Evolutionary conservation across 1,140 invertebrate genomes (phyloP), one percentile per base, ranked within the genome.

Genomic region (Adoxophyes honmai): DNA sequence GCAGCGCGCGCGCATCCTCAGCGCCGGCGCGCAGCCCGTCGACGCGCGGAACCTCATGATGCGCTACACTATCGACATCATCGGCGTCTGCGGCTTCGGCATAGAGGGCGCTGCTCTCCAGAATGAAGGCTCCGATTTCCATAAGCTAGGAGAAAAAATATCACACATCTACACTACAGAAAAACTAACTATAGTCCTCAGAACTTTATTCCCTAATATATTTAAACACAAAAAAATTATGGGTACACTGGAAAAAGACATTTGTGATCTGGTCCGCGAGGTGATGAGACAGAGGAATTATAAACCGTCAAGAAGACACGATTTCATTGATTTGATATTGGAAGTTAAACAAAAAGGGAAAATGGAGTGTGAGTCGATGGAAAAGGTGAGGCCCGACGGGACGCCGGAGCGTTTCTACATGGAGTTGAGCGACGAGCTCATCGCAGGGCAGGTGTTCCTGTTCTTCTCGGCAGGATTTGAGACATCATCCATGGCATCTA

Each of bases 401-500:
- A 59, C 38, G 15, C 15, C 33, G 6, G 37, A 44, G 13, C 11
- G 53, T 6, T 53, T 34, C 13, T 52, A 59, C 13, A 64, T 73
- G 59, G 64, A 64, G 6, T 44, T 71, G 9, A 61, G 55, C 36
- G 62, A 69, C 36, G 13, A 63, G 37, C 13, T 48, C 6, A 11
- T 81, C 5, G 75, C 69, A 7, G 74, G 91, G 63, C 65, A 91
- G 80, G 60, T 90, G 60, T 66, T 86, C 69, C n/a, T 84, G 39
- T 44, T 44, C 39, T 44, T 44, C 39, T 14, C 9, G 13, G 39
- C 39, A 9, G 39, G 39, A 61, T 77, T 92, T 69, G 92, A 93
- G 59, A 94, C 93, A 0, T 92, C 91, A 6, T 87, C 90, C 6
- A 89, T 84, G 39, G 72, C 90, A 0, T 72, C 93, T 35, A 74